Conservation (phyloP, 2,113 vertebrate species). For the Anhinga rufa region DNA sequence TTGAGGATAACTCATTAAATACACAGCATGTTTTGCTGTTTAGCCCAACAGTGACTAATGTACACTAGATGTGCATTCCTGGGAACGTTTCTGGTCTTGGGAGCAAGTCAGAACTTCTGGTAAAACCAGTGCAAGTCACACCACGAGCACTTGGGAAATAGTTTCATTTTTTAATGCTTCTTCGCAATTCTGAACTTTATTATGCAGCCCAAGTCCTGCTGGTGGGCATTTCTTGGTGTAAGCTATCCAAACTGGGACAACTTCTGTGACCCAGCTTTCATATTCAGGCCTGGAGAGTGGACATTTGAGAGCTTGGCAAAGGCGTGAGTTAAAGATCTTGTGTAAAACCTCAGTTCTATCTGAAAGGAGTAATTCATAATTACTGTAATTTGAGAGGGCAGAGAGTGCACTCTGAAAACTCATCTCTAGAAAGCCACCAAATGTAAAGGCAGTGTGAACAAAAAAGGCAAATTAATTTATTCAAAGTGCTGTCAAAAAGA, state of each 20-base stretch:
- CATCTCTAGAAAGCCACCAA: neutral
- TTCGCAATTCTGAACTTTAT: neutral
- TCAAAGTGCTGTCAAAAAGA: neutral
- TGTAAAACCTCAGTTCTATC: neutral
- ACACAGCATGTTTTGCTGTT: neutral
- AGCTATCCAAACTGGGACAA: neutral
- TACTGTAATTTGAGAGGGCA: neutral
- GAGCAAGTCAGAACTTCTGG: neutral
- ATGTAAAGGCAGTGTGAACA: neutral
- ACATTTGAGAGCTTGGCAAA: neutral
- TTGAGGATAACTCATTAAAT: slow-evolving; percentile 60
- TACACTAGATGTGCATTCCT: neutral
- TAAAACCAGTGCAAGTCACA: neutral
- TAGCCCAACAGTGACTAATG: slow-evolving; percentile 1
- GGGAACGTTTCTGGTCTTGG: neutral
- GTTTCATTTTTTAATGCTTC: neutral
- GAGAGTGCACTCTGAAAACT: neutral
- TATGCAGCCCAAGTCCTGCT: neutral
- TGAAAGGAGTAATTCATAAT: slow-evolving; percentile 9
- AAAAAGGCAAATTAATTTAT: neutral
- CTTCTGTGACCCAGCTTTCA: neutral
- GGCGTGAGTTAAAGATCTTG: neutral
- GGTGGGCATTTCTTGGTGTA: neutral
- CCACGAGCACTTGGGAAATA: neutral
- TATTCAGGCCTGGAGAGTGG: neutral